Evolutionary conservation across 2,888 invertebrate species (phyloP).

Genomic region (Lymantria monacha): DNA sequence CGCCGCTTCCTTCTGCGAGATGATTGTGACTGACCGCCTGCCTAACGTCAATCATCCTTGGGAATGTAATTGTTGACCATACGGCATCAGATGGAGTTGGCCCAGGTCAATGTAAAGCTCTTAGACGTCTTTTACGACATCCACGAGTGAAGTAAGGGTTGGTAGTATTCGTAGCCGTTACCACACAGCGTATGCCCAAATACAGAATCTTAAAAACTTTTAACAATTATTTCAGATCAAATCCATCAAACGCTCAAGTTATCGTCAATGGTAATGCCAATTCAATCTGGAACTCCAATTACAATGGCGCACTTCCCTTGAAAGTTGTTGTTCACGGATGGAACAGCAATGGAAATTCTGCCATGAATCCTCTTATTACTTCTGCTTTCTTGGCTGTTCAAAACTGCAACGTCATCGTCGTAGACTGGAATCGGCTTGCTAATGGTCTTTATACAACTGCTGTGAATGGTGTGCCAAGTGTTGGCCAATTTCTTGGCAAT

Average conservation of each 20-base stretch:
- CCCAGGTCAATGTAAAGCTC: too few species aligned
- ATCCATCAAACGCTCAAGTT: constrained; percentile 48
- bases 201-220: too few species aligned
- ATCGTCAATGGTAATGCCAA: constrained; percentile 50
- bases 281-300: constrained; percentile 51
- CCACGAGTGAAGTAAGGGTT: too few species aligned
- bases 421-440: constrained; percentile 62
- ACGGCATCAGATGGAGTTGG: too few species aligned
- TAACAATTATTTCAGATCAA: constrained; percentile 48
- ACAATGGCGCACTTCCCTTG: constrained; percentile 35
- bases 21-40: too few species aligned
- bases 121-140: too few species aligned
- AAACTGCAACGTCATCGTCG: constrained; percentile 64
- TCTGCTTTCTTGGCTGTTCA: constrained; percentile 49
- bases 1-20: too few species aligned
- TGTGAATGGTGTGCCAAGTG: constrained; percentile 51
- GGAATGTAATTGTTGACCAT: too few species aligned
- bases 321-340: constrained; percentile 64
- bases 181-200: too few species aligned
- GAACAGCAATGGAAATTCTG: constrained; percentile 52
- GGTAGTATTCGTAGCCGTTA: too few species aligned
- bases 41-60: too few species aligned
- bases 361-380: constrained; percentile 45
- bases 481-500: constrained; percentile 59
- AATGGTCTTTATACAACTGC: constrained; percentile 46